These are phyloP conservation scores for Etheostoma perlongum DNA, from an alignment of 2,797 vertebrate species.

Conservation along the genomic window DNA sequence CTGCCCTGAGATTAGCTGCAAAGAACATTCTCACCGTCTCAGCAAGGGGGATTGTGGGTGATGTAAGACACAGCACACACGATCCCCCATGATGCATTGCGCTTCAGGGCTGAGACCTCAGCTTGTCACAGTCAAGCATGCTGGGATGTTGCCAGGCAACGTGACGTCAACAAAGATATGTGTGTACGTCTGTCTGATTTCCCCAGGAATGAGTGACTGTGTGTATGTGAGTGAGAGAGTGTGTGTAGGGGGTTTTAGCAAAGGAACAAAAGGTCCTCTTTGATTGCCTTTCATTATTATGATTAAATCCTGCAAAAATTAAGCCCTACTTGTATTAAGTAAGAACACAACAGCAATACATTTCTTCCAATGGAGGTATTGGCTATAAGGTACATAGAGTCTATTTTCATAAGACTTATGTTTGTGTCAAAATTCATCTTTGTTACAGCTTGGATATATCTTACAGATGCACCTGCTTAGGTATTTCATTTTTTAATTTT, in stretches of 20 bases:
- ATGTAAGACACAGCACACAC: constrained; percentile 69
- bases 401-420: constrained; percentile 11
- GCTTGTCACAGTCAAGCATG: constrained; percentile 72
- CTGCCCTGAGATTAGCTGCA: constrained; percentile 56
- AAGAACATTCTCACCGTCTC: constrained; percentile 41
- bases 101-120: constrained; percentile 72
- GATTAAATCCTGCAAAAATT: constrained; percentile 64
- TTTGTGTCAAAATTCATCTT: neutral
- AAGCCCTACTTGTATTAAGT: constrained; percentile 48
- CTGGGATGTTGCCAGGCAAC: constrained; percentile 81
- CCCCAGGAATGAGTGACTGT: constrained; percentile 33
- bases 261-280: constrained; percentile 59
- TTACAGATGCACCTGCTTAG: neutral
- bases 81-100: constrained; percentile 76
- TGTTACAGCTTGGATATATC: neutral
- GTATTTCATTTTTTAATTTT: neutral
- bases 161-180: constrained; percentile 77
- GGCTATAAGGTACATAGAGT: neutral
- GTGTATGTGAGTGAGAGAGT: constrained; percentile 13
- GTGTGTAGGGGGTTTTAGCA: constrained; percentile 39
- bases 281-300: constrained; percentile 57
- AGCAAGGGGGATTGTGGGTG: constrained; percentile 64
- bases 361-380: constrained; percentile 21
- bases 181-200: constrained; percentile 60
- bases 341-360: constrained; percentile 25